These are phyloP conservation scores for Geococcyx californianus DNA, from an alignment of 2,113 vertebrate genomes.

Conservation along the genomic window DNA sequence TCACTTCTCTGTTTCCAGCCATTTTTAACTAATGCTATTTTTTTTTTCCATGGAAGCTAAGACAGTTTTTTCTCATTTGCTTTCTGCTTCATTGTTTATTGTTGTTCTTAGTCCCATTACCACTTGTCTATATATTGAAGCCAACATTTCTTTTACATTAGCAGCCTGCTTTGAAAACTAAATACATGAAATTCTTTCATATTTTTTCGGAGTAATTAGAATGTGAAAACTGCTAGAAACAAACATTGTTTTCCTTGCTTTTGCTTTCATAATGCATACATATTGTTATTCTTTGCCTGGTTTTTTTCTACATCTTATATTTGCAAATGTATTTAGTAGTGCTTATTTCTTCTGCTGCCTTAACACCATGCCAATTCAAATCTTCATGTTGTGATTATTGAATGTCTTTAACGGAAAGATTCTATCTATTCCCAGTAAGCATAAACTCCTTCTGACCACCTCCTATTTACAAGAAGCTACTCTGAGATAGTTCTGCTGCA, in stretches of 20 bases:
- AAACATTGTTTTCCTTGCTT: not conserved
- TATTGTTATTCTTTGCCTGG: not conserved
- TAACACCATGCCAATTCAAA: not conserved
- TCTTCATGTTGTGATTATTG: not conserved
- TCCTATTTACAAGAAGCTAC: constrained; percentile 1
- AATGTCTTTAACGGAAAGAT: not conserved
- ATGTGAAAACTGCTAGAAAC: not conserved
- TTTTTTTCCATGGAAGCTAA: not conserved
- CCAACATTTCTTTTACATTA: not conserved
- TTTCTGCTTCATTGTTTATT: not conserved
- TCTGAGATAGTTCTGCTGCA: not conserved
- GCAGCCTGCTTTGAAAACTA: constrained; percentile 12
- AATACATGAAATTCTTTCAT: not conserved
- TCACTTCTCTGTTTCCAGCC: constrained; percentile 8
- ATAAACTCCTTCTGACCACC: not conserved
- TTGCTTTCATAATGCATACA: not conserved
- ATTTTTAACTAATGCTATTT: not conserved
- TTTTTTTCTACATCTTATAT: not conserved
- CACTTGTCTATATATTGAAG: not conserved
- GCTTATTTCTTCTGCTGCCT: not conserved
- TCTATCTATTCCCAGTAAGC: constrained; percentile 19
- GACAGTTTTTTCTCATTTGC: not conserved
- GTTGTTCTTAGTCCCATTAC: not conserved
- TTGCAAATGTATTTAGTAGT: not conserved
- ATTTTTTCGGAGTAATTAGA: not conserved